Percentiles rank a stretch among this genome's conserved stretches.
Evolutionary conservation across 1,140 invertebrate species (phyloP).

Genomic region (Apis dorsata): DNA sequence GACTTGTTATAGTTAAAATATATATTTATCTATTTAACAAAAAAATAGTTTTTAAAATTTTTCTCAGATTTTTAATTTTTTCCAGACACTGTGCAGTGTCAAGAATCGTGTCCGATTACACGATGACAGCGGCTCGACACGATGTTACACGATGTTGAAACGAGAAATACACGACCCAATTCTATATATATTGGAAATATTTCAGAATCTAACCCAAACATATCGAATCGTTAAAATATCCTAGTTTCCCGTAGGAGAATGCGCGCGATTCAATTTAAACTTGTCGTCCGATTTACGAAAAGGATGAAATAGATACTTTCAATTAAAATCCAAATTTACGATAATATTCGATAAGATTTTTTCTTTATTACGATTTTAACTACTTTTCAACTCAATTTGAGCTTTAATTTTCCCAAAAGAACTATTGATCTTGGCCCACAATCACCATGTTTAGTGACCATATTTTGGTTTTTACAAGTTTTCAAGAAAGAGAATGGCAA

Average conservation of each 20-base stretch:
- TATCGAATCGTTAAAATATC: conserved; percentile 3
- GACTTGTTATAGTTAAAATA: too few relatives aligned
- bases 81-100: too few relatives aligned
- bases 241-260: neutral
- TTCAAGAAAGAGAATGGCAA: too few relatives aligned
- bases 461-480: too few relatives aligned
- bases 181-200: neutral
- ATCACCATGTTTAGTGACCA: too few relatives aligned
- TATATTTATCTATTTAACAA: too few relatives aligned
- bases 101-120: too few relatives aligned
- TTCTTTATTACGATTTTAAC: neutral
- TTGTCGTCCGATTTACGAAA: neutral
- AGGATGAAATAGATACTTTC: neutral
- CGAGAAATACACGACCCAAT: neutral
- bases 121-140: neutral
- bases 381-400: neutral
- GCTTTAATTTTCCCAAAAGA: neutral
- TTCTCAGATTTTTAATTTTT: too few relatives aligned
- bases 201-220: neutral
- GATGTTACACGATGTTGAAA: neutral
- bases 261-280: neutral
- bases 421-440: too few relatives aligned
- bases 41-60: too few relatives aligned
- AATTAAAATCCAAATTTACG: neutral
- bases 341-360: neutral